Percentiles rank a stretch among this genome's conserved stretches.
These are phyloP conservation scores for Polydrusus tereticollis DNA, from an alignment of 2,888 invertebrate genomes.

Conservation along the genomic window DNA sequence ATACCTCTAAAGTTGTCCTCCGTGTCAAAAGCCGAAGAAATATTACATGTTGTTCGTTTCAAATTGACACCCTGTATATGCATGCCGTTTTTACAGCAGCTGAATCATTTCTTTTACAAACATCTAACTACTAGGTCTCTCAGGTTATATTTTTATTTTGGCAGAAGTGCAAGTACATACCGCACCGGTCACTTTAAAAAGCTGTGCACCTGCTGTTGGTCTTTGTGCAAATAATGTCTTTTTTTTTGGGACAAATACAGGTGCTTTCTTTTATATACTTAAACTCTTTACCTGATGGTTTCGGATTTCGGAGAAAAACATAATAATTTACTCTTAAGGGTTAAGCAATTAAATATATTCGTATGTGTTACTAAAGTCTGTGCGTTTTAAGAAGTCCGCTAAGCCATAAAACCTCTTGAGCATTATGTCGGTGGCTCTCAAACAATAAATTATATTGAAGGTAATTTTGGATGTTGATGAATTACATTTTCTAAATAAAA, in stretches of 20 bases:
- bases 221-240: conserved; percentile 28
- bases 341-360: background rate
- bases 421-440: too few relatives aligned
- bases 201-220: conserved; percentile 19
- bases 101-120: background rate
- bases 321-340: background rate
- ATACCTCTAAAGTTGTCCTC: too few relatives aligned
- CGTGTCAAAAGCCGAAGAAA: too few relatives aligned
- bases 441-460: too few relatives aligned
- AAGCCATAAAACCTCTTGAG: too few relatives aligned
- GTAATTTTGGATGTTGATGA: too few relatives aligned
- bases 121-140: background rate
- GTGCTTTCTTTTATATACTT: conserved; percentile 41
- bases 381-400: too few relatives aligned
- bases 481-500: too few relatives aligned
- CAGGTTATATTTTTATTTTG: conserved; percentile 10
- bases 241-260: conserved; percentile 54
- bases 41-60: too few relatives aligned
- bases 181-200: conserved; percentile 18
- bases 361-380: too few relatives aligned
- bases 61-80: too few relatives aligned
- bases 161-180: conserved; percentile 19
- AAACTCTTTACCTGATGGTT: conserved; percentile 46
- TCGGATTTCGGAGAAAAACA: background rate
- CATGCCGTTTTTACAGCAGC: too few relatives aligned